These are phyloP conservation scores for Ictalurus punctatus DNA, from an alignment of 2,113 vertebrate species.

Conservation along the genomic window DNA sequence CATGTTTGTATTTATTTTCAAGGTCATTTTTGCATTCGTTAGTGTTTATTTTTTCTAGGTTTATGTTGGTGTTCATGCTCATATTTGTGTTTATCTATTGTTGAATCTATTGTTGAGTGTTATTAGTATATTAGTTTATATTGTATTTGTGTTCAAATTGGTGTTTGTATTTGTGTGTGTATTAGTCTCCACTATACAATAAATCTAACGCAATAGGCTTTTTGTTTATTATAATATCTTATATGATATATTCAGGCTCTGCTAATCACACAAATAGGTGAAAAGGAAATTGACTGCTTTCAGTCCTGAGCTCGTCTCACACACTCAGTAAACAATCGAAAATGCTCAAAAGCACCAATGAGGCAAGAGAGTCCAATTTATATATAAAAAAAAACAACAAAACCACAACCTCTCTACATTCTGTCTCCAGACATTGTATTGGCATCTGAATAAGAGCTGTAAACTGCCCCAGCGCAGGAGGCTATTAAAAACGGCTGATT, in stretches of 20 bases:
- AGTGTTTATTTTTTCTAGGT: no score
- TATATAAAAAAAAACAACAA: neutral
- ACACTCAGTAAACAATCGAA: neutral
- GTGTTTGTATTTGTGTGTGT: neutral
- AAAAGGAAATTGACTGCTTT: neutral
- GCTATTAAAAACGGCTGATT: conserved; percentile 29
- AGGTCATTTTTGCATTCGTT: no score
- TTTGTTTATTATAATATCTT: neutral
- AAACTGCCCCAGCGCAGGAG: conserved; percentile 21
- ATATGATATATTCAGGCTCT: neutral
- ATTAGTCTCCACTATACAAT: neutral
- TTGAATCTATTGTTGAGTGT: neutral
- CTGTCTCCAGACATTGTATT: conserved; percentile 5
- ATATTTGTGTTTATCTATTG: no score
- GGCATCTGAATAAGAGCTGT: conserved; percentile 33
- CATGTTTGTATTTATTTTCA: no score
- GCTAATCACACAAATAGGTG: neutral
- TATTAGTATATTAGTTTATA: neutral
- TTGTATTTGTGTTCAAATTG: no score
- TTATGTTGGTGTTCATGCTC: no score
- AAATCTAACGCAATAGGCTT: neutral
- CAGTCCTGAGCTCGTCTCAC: neutral
- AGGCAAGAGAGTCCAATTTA: neutral
- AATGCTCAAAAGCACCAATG: neutral
- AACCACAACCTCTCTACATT: neutral